phyloP scores from a whole-genome alignment of 2,113 vertebrate genomes.

The Stigmatopora argus region DNA sequence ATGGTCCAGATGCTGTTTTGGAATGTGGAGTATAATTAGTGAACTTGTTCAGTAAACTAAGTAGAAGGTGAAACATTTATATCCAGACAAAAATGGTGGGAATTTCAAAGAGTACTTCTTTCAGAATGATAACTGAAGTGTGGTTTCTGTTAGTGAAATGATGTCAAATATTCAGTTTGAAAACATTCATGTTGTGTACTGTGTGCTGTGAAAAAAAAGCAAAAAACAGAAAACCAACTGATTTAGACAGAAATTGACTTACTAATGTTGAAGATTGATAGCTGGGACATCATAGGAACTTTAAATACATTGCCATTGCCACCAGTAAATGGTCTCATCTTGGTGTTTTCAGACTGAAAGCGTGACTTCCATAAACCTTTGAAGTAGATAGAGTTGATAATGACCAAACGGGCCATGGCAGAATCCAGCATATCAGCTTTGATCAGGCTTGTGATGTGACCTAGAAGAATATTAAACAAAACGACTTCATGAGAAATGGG shows the following conservation, averaged over 20 bases:
- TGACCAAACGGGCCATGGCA: constrained; percentile 76
- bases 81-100: no score
- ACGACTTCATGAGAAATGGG: neutral
- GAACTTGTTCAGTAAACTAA: neutral
- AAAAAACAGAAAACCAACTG: no score
- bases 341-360: constrained; percentile 86
- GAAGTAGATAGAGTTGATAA: constrained; percentile 88
- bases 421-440: constrained; percentile 77
- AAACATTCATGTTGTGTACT: no score
- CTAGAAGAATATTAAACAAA: constrained; percentile 61
- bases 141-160: no score
- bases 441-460: constrained; percentile 83
- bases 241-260: constrained; percentile 44
- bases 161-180: no score
- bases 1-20: neutral
- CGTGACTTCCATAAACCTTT: constrained; percentile 92
- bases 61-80: neutral
- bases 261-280: constrained; percentile 85
- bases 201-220: no score
- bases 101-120: no score
- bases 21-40: neutral
- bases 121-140: no score
- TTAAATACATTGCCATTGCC: constrained; percentile 78
- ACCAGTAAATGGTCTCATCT: constrained; percentile 77
- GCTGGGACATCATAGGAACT: constrained; percentile 90